Evolutionary conservation across 2,113 vertebrate genomes (phyloP).

Genomic region (Lota lota): DNA sequence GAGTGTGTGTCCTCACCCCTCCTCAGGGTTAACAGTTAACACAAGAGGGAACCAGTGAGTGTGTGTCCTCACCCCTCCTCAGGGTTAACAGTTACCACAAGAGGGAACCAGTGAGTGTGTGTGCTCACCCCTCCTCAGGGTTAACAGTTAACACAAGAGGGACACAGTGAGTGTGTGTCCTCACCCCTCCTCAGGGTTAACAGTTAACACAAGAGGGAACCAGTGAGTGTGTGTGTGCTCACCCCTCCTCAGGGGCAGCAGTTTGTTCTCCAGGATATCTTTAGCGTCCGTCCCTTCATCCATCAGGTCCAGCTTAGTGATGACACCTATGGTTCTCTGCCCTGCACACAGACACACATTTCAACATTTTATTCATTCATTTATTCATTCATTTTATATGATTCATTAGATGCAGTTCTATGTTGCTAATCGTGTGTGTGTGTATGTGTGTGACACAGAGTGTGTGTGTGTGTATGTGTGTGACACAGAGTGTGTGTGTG

Average conservation of each 20-base stretch:
- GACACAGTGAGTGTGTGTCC: conserved; percentile 50
- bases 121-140: no score
- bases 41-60: conserved; percentile 70
- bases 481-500: no score
- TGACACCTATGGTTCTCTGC: conserved; percentile 94
- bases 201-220: conserved; percentile 71
- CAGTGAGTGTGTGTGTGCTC: conserved; percentile 38
- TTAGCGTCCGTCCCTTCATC: conserved; percentile 97
- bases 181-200: no score
- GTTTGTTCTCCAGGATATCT: conserved; percentile 95
- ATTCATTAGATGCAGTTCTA: no score
- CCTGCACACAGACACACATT: conserved; percentile 63
- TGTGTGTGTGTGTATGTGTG: no score
- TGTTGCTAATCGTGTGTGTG: no score
- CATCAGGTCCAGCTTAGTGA: conserved; percentile 98
- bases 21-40: conserved; percentile 40
- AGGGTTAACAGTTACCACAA: conserved; percentile 59
- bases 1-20: no score
- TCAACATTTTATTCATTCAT: conserved; percentile 1
- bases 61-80: neutral
- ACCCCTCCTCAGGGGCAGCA: conserved; percentile 94
- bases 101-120: conserved; percentile 61
- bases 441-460: no score
- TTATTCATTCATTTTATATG: no score
- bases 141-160: conserved; percentile 66